Evolutionary conservation across 2,113 vertebrate genomes (phyloP).

Genomic region (Semicossyphus pulcher): DNA sequence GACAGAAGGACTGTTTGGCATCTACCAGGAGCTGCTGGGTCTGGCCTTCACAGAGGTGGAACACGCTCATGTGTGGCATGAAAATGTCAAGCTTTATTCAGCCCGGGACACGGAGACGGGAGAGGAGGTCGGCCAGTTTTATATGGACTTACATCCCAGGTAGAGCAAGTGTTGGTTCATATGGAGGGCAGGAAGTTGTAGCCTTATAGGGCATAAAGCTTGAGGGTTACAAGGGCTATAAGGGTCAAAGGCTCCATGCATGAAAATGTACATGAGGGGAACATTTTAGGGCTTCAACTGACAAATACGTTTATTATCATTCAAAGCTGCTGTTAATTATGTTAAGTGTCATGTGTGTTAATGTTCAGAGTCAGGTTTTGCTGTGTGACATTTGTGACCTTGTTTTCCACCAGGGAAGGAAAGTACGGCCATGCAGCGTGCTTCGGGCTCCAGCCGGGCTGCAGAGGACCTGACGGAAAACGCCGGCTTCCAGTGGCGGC

Average conservation of each 20-base stretch:
- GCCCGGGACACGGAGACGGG: slow-evolving; percentile 86
- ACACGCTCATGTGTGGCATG: slow-evolving; percentile 89
- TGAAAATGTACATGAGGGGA: background rate
- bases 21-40: slow-evolving; percentile 93
- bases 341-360: background rate
- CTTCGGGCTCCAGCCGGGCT: slow-evolving; percentile 92
- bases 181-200: background rate
- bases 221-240: no score
- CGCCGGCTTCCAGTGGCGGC: slow-evolving; percentile 91
- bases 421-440: slow-evolving; percentile 95
- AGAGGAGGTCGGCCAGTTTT: slow-evolving; percentile 92
- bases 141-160: slow-evolving; percentile 95
- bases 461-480: slow-evolving; percentile 87
- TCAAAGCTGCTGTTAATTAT: no score
- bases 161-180: slow-evolving; percentile 53
- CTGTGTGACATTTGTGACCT: background rate
- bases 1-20: slow-evolving; percentile 89
- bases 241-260: no score
- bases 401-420: slow-evolving; percentile 86
- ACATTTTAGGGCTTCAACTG: no score
- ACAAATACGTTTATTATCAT: no score
- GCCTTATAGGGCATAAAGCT: no score
- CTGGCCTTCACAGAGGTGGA: slow-evolving; percentile 87
- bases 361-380: background rate
- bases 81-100: slow-evolving; percentile 88